A percentile compares a stretch with the other conserved stretches of the same genome.
phyloP scores from a whole-genome alignment of 2,797 vertebrate species.

The Bucorvus abyssinicus region DNA sequence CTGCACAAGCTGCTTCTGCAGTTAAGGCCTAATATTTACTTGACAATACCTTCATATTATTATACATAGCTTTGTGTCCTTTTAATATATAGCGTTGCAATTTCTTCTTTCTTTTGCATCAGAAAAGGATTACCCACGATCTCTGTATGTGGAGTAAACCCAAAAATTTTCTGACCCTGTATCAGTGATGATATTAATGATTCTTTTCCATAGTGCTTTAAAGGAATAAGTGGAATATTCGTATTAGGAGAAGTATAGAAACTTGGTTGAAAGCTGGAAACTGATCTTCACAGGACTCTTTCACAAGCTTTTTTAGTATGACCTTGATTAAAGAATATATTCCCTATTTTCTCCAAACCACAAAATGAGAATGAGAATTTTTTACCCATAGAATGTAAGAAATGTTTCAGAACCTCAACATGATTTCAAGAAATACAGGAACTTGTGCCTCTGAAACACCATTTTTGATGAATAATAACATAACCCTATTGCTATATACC shows the following conservation, averaged over 20 bases:
- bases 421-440: neutral
- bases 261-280: neutral
- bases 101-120: neutral
- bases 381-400: neutral
- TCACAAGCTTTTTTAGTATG: neutral
- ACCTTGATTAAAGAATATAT: neutral
- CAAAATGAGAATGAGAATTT: neutral
- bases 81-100: slow-evolving; percentile 17
- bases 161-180: neutral
- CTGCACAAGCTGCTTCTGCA: slow-evolving; percentile 7
- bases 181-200: neutral
- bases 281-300: neutral
- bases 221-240: neutral
- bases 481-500: neutral
- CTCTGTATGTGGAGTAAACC: neutral
- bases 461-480: neutral
- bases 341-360: neutral
- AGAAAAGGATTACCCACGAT: neutral
- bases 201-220: neutral
- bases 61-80: neutral
- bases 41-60: slow-evolving; percentile 37
- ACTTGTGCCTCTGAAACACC: neutral
- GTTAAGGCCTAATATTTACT: slow-evolving; percentile 11
- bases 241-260: neutral
- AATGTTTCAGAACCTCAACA: neutral